Base-by-base conservation (phyloP, 1,140 invertebrate species). In the Saxidomus purpurata region DNA sequence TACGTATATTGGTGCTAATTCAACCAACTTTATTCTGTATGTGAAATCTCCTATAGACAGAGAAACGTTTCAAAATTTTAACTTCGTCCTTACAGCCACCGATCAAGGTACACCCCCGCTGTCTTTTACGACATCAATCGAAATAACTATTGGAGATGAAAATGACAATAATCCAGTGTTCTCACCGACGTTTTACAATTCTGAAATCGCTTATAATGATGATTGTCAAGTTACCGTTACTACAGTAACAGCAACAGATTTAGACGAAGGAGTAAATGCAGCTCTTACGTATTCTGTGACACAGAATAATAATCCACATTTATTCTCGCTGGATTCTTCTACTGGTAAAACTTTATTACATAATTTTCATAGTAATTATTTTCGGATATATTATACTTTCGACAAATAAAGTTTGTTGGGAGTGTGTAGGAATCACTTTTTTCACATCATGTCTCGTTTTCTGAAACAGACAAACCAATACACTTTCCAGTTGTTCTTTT, bases 11-110 rank as follows among this genome's bases (percentile, higher is more conserved):
- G 93, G 97, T 92, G 98, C 99, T n/a, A 76, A 91, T 77, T 43
- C 99, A 95, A 98, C 98, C 94, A 97, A 97, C 0, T 98, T 98
- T 0, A 97, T 98, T 11, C 87, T 95, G 31, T 82, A 77, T 36
- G 88, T 93, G 31, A 97, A 97, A 91, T 96, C 96, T 25, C 96
- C 97, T 92, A 96, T 99, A 77, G 98, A 99, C 95, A 96, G 98
- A 91, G 99, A 99, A 97, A 97, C 96, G 85, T 97, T 97, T 67
- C 95, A 97, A 0, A 97, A 97, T 17, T 99, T 99, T 95, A 97
- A 97, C 94, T 97, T 99, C 84, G 96, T 97, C 87, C 97, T 99
- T 0, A 96, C 98, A 22, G 98, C 98, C 1, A 97, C 97, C 22
- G 92, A 93, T 55, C 82, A 63, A 6, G 92, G 92, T 8, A 69